These are phyloP conservation scores for Melopsittacus undulatus DNA, from an alignment of 2,797 vertebrate genomes.

Conservation along the genomic window DNA sequence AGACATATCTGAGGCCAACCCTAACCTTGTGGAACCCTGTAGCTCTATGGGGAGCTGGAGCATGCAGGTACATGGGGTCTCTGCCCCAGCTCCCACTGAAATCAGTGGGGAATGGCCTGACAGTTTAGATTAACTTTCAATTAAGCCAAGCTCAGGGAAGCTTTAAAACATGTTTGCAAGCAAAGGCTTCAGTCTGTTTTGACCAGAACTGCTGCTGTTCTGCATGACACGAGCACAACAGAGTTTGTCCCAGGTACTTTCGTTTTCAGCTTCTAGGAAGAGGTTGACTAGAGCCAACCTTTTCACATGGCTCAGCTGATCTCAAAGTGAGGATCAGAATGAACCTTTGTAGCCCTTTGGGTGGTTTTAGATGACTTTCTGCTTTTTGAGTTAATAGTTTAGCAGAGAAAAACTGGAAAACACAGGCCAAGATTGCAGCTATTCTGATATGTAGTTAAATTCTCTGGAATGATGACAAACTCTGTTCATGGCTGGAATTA, in stretches of 20 bases:
- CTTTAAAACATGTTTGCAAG: not conserved
- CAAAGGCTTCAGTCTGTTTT: not conserved
- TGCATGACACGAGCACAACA: not conserved
- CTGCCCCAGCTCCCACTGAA: not conserved
- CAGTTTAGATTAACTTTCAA: not conserved
- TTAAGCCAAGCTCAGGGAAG: not conserved
- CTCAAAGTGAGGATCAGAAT: not conserved
- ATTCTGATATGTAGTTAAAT: not conserved
- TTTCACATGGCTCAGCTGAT: not conserved
- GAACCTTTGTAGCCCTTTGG: not conserved
- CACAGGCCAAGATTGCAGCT: not conserved
- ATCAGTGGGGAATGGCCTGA: rapidly evolving
- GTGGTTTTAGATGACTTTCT: not conserved
- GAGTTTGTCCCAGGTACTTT: not conserved
- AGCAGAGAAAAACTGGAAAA: not conserved
- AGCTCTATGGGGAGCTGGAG: not conserved
- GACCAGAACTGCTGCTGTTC: not conserved
- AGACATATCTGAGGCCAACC: not conserved
- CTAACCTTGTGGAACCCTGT: not conserved
- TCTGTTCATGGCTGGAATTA: not conserved
- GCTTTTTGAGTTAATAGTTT: not conserved
- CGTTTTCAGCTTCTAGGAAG: not conserved
- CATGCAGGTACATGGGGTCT: rapidly evolving
- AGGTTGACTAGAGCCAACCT: not conserved
- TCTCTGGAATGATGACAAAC: not conserved